Conservation (phyloP, 2,888 invertebrate species). For the Andricus quercusramuli region DNA sequence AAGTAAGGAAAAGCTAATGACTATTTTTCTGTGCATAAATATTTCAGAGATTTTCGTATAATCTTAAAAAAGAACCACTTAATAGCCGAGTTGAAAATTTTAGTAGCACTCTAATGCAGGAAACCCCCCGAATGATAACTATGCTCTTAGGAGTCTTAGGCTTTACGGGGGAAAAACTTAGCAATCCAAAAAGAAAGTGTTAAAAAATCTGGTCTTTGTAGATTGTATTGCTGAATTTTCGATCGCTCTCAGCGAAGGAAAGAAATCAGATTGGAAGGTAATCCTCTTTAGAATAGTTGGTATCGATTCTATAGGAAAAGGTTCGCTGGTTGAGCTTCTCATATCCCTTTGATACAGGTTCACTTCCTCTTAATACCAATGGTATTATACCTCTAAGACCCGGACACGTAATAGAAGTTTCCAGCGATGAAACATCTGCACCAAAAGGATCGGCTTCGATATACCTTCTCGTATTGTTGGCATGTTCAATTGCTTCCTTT, state of each 20-base stretch:
- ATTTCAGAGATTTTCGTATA: not conserved
- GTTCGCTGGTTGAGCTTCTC: slow-evolving; percentile 8
- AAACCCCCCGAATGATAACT: too few relatives aligned
- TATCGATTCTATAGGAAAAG: slow-evolving; percentile 5
- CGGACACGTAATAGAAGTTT: slow-evolving; percentile 35
- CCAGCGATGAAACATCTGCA: slow-evolving; percentile 29
- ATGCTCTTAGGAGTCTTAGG: too few relatives aligned
- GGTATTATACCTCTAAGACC: slow-evolving; percentile 1
- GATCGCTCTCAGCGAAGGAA: not conserved
- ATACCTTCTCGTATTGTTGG: slow-evolving; percentile 25
- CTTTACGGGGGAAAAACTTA: too few relatives aligned
- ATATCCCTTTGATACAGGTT: slow-evolving; percentile 32
- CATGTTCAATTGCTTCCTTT: slow-evolving; percentile 34
- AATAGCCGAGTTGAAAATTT: too few relatives aligned
- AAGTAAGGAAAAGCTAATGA: not conserved
- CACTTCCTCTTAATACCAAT: slow-evolving; percentile 20
- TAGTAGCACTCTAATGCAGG: too few relatives aligned
- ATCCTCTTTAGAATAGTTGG: slow-evolving; percentile 29
- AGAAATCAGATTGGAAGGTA: slow-evolving; percentile 15
- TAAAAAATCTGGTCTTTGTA: not conserved
- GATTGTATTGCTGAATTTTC: not conserved
- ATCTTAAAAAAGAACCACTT: too few relatives aligned
- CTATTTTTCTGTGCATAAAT: not conserved
- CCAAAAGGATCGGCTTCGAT: slow-evolving; percentile 14
- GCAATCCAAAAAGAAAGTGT: too few relatives aligned